Conservation (phyloP, 2,888 invertebrate species). For the Agrotis segetum region DNA sequence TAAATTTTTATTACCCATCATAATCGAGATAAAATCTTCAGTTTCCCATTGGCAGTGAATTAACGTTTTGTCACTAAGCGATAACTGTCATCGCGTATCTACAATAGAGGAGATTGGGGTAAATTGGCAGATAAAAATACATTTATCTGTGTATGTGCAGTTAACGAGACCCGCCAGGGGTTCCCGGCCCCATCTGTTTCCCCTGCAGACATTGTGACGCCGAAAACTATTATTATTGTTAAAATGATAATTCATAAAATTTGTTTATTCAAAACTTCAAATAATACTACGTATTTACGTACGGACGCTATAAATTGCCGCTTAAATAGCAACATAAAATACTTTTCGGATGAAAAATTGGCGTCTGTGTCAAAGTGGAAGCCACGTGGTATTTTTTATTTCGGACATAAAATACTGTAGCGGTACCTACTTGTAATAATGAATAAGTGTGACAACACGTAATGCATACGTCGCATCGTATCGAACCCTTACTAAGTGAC, state of each 20-base stretch:
- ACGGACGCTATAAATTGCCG: slow-evolving; percentile 53
- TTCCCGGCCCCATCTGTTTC: slow-evolving; percentile 79
- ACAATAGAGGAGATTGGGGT: slow-evolving; percentile 87
- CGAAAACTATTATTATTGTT: slow-evolving; percentile 80
- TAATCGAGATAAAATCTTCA: slow-evolving; percentile 49
- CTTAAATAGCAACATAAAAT: slow-evolving; percentile 58
- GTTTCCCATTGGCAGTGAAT: slow-evolving; percentile 52
- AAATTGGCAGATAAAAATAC: slow-evolving; percentile 89
- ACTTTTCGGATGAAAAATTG: slow-evolving; percentile 56
- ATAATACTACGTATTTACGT: slow-evolving; percentile 40
- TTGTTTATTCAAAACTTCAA: slow-evolving; percentile 62
- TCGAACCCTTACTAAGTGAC: slow-evolving; percentile 26
- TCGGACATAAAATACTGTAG: slow-evolving; percentile 58
- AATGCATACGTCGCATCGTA: slow-evolving; percentile 26
- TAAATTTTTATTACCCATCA: slow-evolving; percentile 15
- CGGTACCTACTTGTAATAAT: slow-evolving; percentile 61
- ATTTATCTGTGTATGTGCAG: slow-evolving; percentile 85
- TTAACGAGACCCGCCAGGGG: slow-evolving; percentile 86
- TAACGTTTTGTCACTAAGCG: slow-evolving; percentile 73
- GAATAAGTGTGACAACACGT: slow-evolving; percentile 57
- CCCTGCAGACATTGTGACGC: slow-evolving; percentile 83
- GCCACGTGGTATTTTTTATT: slow-evolving; percentile 58
- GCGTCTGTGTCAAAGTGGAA: slow-evolving; percentile 57
- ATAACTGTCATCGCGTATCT: slow-evolving; percentile 81
- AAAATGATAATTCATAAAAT: slow-evolving; percentile 67